phyloP scores from a whole-genome alignment of 2,113 vertebrate genomes.

The Eulemur rufifrons region DNA sequence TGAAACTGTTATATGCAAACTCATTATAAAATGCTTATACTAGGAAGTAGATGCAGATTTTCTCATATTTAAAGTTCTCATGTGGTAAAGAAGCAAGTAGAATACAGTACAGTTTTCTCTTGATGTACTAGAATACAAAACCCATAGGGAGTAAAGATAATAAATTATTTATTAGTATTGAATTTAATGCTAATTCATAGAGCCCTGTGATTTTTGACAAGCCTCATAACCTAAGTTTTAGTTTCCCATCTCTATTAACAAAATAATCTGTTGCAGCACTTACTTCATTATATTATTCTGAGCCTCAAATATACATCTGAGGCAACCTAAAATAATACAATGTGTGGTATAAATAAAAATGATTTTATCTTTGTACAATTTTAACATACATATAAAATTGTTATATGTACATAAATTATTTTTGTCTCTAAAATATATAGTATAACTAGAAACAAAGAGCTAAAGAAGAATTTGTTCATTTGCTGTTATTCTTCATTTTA shows the following conservation, averaged over 20 bases:
- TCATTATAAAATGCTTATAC: background rate
- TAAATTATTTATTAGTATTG: background rate
- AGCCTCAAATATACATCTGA: background rate
- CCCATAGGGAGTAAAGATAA: accelerated
- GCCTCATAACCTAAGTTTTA: background rate
- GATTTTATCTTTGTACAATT: background rate
- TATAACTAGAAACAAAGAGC: background rate
- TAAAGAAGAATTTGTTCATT: background rate
- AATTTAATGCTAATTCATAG: background rate
- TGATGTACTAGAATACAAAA: background rate
- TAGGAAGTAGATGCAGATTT: background rate
- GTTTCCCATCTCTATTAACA: background rate
- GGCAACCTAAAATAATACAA: background rate
- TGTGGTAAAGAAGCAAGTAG: background rate
- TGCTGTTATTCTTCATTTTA: background rate
- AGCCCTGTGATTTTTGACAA: background rate
- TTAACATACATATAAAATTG: background rate
- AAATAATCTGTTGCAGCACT: background rate
- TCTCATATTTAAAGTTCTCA: background rate
- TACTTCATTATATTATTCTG: background rate
- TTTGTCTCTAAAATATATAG: background rate
- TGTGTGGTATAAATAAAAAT: background rate
- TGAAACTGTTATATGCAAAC: background rate
- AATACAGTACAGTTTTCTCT: background rate
- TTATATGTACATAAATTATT: background rate